These are phyloP conservation scores for Bothrops jararaca DNA, from an alignment of 2,113 vertebrate genomes.

Conservation along the genomic window DNA sequence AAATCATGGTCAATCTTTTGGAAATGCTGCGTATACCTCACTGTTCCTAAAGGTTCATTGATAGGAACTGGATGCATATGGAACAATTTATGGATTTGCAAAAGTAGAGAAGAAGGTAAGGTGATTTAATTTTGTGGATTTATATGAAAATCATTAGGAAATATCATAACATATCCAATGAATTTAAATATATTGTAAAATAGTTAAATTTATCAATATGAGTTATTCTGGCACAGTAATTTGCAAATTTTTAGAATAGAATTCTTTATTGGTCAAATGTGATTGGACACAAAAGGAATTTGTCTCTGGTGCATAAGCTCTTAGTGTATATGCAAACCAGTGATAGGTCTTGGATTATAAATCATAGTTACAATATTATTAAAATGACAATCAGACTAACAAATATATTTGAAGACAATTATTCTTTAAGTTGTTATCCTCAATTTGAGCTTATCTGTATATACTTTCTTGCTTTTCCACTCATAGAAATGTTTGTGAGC, in stretches of 20 bases:
- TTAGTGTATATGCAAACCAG: background rate
- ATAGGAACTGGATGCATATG: background rate
- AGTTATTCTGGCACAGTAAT: background rate
- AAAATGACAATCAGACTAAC: background rate
- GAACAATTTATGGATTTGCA: constrained; percentile 20
- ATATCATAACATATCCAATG: background rate
- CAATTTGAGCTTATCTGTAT: background rate
- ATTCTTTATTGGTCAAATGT: too few species aligned
- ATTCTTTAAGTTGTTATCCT: background rate
- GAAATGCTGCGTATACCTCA: constrained; percentile 9
- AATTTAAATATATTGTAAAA: background rate
- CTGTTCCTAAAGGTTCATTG: constrained; percentile 1
- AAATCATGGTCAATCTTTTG: background rate
- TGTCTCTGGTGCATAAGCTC: background rate
- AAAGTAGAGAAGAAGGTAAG: constrained; percentile 35
- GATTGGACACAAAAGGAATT: too few species aligned
- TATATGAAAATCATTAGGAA: background rate
- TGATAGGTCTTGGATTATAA: background rate
- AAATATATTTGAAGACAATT: background rate
- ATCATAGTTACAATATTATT: background rate
- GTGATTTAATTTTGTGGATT: background rate
- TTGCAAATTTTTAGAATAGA: background rate
- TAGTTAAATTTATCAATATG: background rate
- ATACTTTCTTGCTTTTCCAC: background rate
- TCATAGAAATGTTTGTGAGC: background rate